A percentile compares a stretch with the other conserved stretches of the same genome.
Evolutionary conservation across 2,888 invertebrate species (phyloP).

Genomic region (Netelia melanura): DNA sequence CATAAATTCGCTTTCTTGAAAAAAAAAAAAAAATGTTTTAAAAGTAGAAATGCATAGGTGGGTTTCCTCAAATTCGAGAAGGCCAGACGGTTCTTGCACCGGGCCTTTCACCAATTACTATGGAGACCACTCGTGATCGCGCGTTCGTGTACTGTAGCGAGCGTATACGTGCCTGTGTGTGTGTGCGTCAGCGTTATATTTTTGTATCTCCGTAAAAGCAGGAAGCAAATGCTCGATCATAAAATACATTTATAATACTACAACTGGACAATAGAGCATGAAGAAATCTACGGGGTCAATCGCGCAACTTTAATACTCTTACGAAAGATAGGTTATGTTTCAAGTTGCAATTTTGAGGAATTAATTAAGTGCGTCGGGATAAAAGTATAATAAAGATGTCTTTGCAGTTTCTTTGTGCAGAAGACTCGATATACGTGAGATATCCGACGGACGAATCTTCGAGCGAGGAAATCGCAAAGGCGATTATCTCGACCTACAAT

Average conservation of each 20-base stretch:
- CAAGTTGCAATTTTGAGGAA: neutral
- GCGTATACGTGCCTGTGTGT: neutral
- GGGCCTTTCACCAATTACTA: slow-evolving; percentile 60
- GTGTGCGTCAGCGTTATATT: neutral
- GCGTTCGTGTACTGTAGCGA: neutral
- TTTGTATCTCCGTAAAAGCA: slow-evolving; percentile 24
- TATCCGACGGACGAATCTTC: neutral
- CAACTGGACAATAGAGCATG: too few relatives aligned
- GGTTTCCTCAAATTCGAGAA: slow-evolving; percentile 55
- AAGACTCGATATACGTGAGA: neutral
- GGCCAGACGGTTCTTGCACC: slow-evolving; percentile 58
- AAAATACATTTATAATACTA: neutral
- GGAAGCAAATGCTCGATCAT: slow-evolving; percentile 12
- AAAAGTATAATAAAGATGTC: neutral
- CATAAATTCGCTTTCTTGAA: neutral
- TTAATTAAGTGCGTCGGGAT: neutral
- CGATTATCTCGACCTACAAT: slow-evolving; percentile 23
- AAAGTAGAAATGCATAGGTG: slow-evolving; percentile 23
- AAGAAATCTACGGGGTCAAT: too few relatives aligned
- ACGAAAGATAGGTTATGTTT: neutral
- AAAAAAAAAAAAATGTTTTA: neutral
- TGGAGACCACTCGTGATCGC: slow-evolving; percentile 34
- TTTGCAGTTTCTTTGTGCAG: neutral
- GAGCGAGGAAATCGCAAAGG: slow-evolving; percentile 28
- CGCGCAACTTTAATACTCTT: too few relatives aligned